phyloP scores from a whole-genome alignment of 2,888 invertebrate genomes.

The Caenorhabditis drosophilae region DNA sequence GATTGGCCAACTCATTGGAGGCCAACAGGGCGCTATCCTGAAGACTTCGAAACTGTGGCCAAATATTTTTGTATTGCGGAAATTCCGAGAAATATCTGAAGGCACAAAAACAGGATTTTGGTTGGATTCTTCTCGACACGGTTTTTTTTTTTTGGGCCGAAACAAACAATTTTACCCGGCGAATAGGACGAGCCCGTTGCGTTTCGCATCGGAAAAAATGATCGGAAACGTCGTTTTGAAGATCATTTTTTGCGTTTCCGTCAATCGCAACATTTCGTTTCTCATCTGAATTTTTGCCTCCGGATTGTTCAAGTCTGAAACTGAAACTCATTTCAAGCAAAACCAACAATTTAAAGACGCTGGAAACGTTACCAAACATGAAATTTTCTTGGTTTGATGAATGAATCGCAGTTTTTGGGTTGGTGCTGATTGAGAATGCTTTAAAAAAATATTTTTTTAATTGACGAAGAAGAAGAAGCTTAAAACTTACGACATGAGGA shows the following conservation, averaged over 20 bases:
- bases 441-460: background rate
- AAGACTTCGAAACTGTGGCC: conserved; percentile 57
- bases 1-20: conserved; percentile 53
- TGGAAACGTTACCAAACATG: conserved; percentile 15
- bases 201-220: conserved; percentile 24
- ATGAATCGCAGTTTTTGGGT: too few relatives aligned
- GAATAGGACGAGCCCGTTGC: conserved; percentile 42
- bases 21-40: conserved; percentile 55
- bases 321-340: conserved; percentile 10
- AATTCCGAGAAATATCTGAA: conserved; percentile 58
- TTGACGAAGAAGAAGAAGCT: background rate
- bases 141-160: too few relatives aligned
- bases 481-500: conserved; percentile 25
- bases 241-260: conserved; percentile 20
- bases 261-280: conserved; percentile 29
- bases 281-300: conserved; percentile 29
- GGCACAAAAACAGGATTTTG: too few relatives aligned
- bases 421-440: conserved; percentile 9
- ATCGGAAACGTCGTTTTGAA: conserved; percentile 35
- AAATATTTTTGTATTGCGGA: conserved; percentile 60
- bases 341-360: background rate
- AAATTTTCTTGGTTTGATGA: too few relatives aligned
- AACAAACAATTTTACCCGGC: conserved; percentile 21
- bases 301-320: conserved; percentile 35
- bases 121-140: too few relatives aligned